Conservation (phyloP, 2,888 invertebrate species). For the Plusia festucae region DNA sequence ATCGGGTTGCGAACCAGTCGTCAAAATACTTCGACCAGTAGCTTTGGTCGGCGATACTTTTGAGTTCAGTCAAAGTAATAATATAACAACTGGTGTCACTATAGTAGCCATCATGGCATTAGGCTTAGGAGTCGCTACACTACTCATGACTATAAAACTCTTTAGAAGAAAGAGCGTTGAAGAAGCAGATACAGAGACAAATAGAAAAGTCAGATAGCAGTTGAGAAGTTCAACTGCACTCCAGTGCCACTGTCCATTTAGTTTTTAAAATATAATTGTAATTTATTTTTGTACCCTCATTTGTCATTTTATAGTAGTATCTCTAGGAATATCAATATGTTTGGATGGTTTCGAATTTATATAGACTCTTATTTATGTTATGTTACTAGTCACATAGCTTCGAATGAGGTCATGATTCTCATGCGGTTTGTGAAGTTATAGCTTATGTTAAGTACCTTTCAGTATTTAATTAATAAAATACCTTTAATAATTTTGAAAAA, state of each 20-base stretch:
- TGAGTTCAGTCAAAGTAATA: conserved; percentile 55
- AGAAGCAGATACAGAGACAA: conserved; percentile 72
- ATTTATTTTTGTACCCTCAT: conserved; percentile 52
- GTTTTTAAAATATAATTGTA: conserved; percentile 31
- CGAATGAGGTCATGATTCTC: conserved; percentile 61
- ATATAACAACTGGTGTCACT: conserved; percentile 71
- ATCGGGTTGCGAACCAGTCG: conserved; percentile 90
- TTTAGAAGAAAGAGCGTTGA: conserved; percentile 65
- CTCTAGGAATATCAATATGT: conserved; percentile 53
- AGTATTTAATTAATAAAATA: conserved; percentile 66
- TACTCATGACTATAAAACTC: conserved; percentile 80
- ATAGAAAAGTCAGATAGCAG: conserved; percentile 78
- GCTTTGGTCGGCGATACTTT: conserved; percentile 74
- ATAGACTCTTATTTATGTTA: conserved; percentile 50
- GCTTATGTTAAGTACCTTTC: conserved; percentile 61
- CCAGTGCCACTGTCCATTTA: conserved; percentile 32
- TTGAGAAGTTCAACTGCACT: conserved; percentile 41
- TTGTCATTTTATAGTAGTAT: conserved; percentile 46
- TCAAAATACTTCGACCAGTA: conserved; percentile 83
- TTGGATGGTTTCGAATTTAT: conserved; percentile 60
- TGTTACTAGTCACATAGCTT: conserved; percentile 67
- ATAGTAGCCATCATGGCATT: conserved; percentile 78
- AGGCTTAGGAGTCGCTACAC: conserved; percentile 70
- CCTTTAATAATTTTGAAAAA: not conserved
- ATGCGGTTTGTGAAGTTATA: conserved; percentile 55